phyloP scores from a whole-genome alignment of 2,113 vertebrate genomes.

The Rostratula benghalensis region DNA sequence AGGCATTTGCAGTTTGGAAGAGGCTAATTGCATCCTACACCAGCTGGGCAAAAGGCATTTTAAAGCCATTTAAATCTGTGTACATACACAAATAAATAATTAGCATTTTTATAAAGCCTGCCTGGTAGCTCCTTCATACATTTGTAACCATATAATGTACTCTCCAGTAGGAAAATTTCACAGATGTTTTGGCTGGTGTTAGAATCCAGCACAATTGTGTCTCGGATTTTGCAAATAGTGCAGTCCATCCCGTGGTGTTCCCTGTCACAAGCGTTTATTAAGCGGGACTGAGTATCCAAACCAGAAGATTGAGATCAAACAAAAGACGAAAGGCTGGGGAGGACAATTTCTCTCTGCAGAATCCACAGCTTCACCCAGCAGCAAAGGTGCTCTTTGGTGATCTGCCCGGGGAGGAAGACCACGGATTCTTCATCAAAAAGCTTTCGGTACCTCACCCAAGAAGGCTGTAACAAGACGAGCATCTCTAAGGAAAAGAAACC shows the following conservation, averaged over 20 bases:
- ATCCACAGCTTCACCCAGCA: background rate
- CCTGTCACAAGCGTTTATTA: background rate
- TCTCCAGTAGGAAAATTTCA: slow-evolving; percentile 33
- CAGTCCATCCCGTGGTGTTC: background rate
- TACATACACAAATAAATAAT: slow-evolving; percentile 67
- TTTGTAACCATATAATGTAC: background rate
- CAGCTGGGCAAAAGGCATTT: slow-evolving; percentile 63
- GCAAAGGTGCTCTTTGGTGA: background rate
- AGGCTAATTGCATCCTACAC: slow-evolving; percentile 50
- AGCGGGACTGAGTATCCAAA: background rate
- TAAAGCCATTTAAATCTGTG: slow-evolving; percentile 50
- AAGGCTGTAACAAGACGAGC: background rate
- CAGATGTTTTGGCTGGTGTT: slow-evolving; percentile 43
- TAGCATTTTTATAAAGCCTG: slow-evolving; percentile 62
- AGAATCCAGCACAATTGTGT: background rate
- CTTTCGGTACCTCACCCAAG: fast-evolving
- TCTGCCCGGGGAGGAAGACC: background rate
- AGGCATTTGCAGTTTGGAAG: slow-evolving; percentile 47
- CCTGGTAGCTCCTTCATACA: slow-evolving; percentile 1
- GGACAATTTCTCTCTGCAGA: background rate
- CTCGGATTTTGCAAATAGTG: background rate
- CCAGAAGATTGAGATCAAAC: background rate
- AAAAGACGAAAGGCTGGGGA: background rate
- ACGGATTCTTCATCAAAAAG: background rate
- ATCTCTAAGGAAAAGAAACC: background rate